Evolutionary conservation across 2,797 vertebrate genomes (phyloP).

Genomic region (Pseudochaenichthys georgianus): DNA sequence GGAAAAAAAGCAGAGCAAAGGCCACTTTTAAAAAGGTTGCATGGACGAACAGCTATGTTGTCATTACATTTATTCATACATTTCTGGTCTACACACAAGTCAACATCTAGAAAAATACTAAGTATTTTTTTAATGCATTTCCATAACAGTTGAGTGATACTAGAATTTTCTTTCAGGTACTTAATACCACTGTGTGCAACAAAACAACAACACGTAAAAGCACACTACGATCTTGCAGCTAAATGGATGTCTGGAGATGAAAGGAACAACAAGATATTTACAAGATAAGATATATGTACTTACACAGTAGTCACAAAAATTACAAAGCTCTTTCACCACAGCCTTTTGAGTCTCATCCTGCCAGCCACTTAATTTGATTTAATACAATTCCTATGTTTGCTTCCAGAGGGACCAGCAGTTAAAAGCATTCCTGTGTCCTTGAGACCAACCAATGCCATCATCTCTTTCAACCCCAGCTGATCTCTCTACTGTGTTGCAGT

Average conservation of each 20-base stretch:
- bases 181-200: not conserved
- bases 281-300: slow-evolving; percentile 6
- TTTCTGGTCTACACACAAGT: not conserved
- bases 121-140: too few relatives aligned
- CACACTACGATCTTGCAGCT: not conserved
- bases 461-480: slow-evolving; percentile 58
- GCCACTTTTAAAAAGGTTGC: slow-evolving; percentile 12
- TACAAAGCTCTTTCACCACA: slow-evolving; percentile 47
- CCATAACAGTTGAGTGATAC: not conserved
- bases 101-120: not conserved
- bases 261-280: slow-evolving; percentile 24
- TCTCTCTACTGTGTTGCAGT: slow-evolving; percentile 32
- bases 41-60: not conserved
- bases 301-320: slow-evolving; percentile 36
- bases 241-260: not conserved
- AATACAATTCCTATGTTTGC: slow-evolving; percentile 54
- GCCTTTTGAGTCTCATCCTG: slow-evolving; percentile 40
- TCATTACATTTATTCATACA: not conserved
- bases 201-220: slow-evolving; percentile 3
- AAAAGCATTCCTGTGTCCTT: slow-evolving; percentile 77
- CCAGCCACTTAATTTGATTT: slow-evolving; percentile 60
- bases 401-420: slow-evolving; percentile 54
- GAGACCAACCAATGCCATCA: slow-evolving; percentile 41
- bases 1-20: not conserved
- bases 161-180: not conserved